Evolutionary conservation across 2,113 vertebrate species (phyloP).

Genomic region (Caranx ignobilis): DNA sequence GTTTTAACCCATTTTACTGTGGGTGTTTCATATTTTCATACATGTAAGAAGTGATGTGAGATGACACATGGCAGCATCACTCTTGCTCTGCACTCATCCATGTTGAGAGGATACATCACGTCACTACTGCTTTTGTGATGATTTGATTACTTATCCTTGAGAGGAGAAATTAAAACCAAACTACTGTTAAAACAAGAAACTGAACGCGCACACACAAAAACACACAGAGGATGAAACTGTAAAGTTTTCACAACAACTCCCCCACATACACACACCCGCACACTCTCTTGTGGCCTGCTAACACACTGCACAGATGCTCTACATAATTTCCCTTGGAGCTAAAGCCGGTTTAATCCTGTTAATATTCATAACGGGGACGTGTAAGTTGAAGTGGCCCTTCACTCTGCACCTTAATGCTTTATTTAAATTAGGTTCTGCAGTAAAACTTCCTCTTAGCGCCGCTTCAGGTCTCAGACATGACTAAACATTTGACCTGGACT

Average conservation of each 20-base stretch:
- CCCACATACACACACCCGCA: neutral
- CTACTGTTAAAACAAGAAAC: too few species aligned
- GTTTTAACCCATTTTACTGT: too few species aligned
- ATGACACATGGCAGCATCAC: too few species aligned
- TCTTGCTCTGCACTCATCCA: too few species aligned
- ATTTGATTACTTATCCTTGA: too few species aligned
- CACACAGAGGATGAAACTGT: neutral
- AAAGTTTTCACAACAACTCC: too few species aligned
- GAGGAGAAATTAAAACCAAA: too few species aligned
- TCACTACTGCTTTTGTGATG: too few species aligned
- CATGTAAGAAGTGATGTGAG: too few species aligned
- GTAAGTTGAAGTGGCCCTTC: slow-evolving; percentile 69
- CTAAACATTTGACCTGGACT: slow-evolving; percentile 37
- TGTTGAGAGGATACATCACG: too few species aligned
- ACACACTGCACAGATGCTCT: slow-evolving; percentile 38
- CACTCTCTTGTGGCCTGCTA: neutral
- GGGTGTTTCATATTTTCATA: too few species aligned
- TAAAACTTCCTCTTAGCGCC: slow-evolving; percentile 40
- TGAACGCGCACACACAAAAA: neutral
- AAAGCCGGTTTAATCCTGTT: slow-evolving; percentile 50
- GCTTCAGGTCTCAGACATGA: slow-evolving; percentile 7
- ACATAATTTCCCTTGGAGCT: slow-evolving; percentile 41
- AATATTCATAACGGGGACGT: slow-evolving; percentile 61
- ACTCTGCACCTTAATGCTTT: slow-evolving; percentile 48
- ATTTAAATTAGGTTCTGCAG: slow-evolving; percentile 56